A percentile compares a stretch with the other conserved stretches of the same genome.
Evolutionary conservation across 2,797 vertebrate species (phyloP).

Genomic region (Phoeniculus purpureus): DNA sequence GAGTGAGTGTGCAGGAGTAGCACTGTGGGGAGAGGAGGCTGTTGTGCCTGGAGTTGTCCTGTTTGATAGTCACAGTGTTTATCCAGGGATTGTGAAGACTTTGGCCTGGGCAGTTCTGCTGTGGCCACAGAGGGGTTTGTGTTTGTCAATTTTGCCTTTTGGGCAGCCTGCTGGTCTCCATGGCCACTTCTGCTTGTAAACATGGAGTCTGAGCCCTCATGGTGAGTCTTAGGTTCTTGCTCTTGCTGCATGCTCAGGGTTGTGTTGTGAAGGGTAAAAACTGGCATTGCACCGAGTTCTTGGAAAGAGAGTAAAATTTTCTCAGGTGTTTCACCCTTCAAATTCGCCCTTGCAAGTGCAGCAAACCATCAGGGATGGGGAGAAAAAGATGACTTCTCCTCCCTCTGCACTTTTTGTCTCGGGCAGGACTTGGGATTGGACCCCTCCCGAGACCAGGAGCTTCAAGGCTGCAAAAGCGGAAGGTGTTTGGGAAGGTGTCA

Average conservation of each 20-base stretch:
- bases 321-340: background rate
- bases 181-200: background rate
- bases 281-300: rapidly evolving
- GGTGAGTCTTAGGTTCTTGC: background rate
- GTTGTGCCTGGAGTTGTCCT: background rate
- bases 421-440: background rate
- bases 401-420: rapidly evolving
- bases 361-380: background rate
- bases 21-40: rapidly evolving
- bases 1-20: rapidly evolving
- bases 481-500: background rate
- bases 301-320: rapidly evolving
- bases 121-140: background rate
- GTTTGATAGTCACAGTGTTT: rapidly evolving
- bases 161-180: background rate
- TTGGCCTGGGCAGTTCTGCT: background rate
- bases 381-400: background rate
- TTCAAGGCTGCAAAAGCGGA: background rate
- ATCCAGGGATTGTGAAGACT: background rate
- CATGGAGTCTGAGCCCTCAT: background rate
- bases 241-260: rapidly evolving
- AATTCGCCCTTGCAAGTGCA: background rate
- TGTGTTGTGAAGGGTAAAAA: background rate
- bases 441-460: background rate
- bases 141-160: background rate